Base-by-base conservation (phyloP, 2,797 vertebrate species). In the Enteromius radiatus region DNA sequence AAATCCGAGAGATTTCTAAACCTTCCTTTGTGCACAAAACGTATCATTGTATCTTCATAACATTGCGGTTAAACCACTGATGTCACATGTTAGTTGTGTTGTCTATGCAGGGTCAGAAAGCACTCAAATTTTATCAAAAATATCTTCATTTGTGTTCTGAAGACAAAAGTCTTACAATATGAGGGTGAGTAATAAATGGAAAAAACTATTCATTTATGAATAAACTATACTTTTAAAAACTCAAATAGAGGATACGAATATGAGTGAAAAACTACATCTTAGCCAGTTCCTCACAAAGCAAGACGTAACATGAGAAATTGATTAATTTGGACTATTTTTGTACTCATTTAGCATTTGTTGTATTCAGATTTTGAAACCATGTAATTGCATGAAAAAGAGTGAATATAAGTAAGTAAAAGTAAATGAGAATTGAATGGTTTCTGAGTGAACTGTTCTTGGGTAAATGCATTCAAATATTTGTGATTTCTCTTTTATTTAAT, bases 401-500 rank as follows among this genome's bases (percentile, higher is more conserved):
- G 12, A 59, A 59, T 26, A 54, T 7, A 21, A 8, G 2, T 7
- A 54, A n/a, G 19, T 19, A 54, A n/a, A 52, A 52, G 23, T 59
- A 38, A 74, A 74, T 74, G 49, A 56, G 33, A 11, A 54, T 26
- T 59, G 56, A 59, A 1, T 19, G 4, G 1, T 36, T 54, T 74
- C 54, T 74, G 12, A 54, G 11, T 74, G 28, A 56, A 74, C 21
- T 9, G 3, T 74, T 54, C 10, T 21, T 36, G 28, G 14, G 26
- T 65, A n/a, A 64, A 23, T 38, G 56, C 12, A 28, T 76, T 61
- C 54, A 75, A 23, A 54, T 54, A 43, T 49, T 43, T 38, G 45
- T 74, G 38, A 77, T 64, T 78, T 70, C 61, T 69, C 14, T 45
- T 45, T 31, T 81, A 63, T 81, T 45, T 76, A 11, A 80, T 59